Base-by-base conservation (phyloP, 1,140 invertebrate genomes). In the Drosophila kikkawai region DNA sequence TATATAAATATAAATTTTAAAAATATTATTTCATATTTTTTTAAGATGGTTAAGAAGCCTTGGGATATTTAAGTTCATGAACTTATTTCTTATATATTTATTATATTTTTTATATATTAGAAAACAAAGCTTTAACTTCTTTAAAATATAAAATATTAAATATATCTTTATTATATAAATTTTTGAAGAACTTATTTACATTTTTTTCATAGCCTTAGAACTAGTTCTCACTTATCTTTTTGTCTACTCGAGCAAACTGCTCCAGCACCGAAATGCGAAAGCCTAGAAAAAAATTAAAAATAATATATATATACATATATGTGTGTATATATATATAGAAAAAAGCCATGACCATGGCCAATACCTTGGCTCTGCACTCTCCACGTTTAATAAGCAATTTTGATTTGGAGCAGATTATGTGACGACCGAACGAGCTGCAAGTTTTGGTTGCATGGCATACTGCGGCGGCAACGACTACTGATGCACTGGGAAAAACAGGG, bases 361-460 rank as follows among this genome's bases (percentile, higher is more conserved):
- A 17, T 26, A 42, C 44, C 60, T 60, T 75, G 53, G 53, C 69
- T 66, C 64, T 45, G 29, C 17, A n/a, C 37, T 73, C 61, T 75
- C 78, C 85, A 84, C 85, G 85, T 88, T 88, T 88, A 88, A 88
- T 88, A 88, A 88, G 85, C 85, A 88, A 88, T 88, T 88, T 88
- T 88, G 85, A 88, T 88, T 90, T 88, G 80, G 85, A 88, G 85
- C 85, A 88, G 85, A 88, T 88, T 88, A 84, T 88, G 85, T 90
- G 85, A 84, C 85, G 84, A 70, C 70, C 58, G 50, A 81, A 88
- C 84, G 84, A 88, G 80, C 47, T 67, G 44, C 58, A 61, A 50
- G 68, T 56, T 65, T 59, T 76, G 69, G 80, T 88, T 88, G 85
- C 85, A 88, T 84, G 85, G 84, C 86, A 81, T 64, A 67, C 41